Evolutionary conservation across 2,113 vertebrate genomes (phyloP), one percentile per base, ranked within the genome.

Genomic region (Coreoperca whiteheadi): DNA sequence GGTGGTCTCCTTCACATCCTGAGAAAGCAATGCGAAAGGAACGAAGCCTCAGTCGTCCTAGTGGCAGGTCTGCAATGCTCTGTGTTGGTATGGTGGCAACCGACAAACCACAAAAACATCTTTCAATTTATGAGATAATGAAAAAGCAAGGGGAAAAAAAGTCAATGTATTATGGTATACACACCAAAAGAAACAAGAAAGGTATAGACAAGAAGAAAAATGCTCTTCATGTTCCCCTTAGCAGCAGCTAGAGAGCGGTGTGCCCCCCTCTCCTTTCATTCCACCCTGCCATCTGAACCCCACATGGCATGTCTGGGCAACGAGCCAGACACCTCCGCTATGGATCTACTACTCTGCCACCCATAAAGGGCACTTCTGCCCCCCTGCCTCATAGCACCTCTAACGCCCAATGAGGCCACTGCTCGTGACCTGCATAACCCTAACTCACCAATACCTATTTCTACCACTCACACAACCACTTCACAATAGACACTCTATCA

Each of bases 271-370:
- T 92, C 93, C 92, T 95, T 95, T 93, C 94, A 96, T 96, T 96
- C 95, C 95, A 96, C 84, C 77, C 77, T 94, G 96, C 96, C 96
- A 98, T 96, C 93, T 92, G 95, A 99, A 93, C 91, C 94, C 94
- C 96, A 96, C 94, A 95, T 93, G 94, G 96, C 95, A 96, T 94
- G 96, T 94, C 96, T 94, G 91, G 95, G 96, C 95, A 96, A 67
- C 32, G 71, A 92, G 96, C 96, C 97, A 97, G 92, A 87, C 78
- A 93, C 79, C 90, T 88, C 77, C 87, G 84, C 91, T 79, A 65
- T 89, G 82, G 87, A 89, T 91, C 92, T 73, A 87, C 83, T 94
- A 93, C 94, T 91, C 93, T 81, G 78, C 91, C 92, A 94, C 93
- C 94, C 92, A 94, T 88, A 93, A 91, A 94, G 91, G 86, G 91